Percentiles rank a stretch among this genome's conserved stretches.
Conservation (phyloP, 2,888 invertebrate species). For the Eristalinus sepulchralis region DNA sequence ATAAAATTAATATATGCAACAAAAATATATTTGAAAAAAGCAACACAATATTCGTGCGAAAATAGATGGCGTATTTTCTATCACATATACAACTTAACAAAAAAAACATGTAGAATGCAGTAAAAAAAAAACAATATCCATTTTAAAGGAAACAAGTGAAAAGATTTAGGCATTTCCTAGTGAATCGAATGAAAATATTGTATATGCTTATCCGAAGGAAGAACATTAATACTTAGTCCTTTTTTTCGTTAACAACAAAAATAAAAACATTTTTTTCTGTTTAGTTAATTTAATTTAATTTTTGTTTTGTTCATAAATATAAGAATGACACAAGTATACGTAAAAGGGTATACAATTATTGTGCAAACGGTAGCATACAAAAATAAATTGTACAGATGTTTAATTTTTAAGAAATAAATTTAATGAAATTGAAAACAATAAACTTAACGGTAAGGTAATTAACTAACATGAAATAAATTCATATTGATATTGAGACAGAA, state of each 20-base stretch:
- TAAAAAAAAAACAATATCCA: constrained; percentile 18
- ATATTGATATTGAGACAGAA: constrained; percentile 16
- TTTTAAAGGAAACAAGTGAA: constrained; percentile 1
- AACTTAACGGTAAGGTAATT: constrained; percentile 54
- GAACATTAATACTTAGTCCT: background rate
- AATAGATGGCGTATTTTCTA: constrained; percentile 50
- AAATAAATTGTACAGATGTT: constrained; percentile 52
- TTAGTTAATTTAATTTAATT: constrained; percentile 16
- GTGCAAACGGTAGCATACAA: constrained; percentile 20
- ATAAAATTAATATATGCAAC: constrained; percentile 27
- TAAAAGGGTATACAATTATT: constrained; percentile 48
- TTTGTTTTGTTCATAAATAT: constrained; percentile 1
- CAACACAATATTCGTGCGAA: constrained; percentile 42
- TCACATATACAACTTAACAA: constrained; percentile 27
- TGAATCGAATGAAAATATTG: constrained; percentile 8
- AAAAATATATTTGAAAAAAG: constrained; percentile 46
- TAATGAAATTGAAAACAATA: constrained; percentile 69
- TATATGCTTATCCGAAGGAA: constrained; percentile 9
- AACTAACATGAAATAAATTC: constrained; percentile 16
- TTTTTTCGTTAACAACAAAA: background rate
- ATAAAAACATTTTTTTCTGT: constrained; percentile 4
- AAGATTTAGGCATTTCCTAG: constrained; percentile 3
- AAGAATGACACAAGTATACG: constrained; percentile 48
- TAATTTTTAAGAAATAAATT: constrained; percentile 58
- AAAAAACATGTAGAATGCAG: constrained; percentile 30